Evolutionary conservation across 2,888 invertebrate genomes (phyloP).

Genomic region (Saturnia pavonia): DNA sequence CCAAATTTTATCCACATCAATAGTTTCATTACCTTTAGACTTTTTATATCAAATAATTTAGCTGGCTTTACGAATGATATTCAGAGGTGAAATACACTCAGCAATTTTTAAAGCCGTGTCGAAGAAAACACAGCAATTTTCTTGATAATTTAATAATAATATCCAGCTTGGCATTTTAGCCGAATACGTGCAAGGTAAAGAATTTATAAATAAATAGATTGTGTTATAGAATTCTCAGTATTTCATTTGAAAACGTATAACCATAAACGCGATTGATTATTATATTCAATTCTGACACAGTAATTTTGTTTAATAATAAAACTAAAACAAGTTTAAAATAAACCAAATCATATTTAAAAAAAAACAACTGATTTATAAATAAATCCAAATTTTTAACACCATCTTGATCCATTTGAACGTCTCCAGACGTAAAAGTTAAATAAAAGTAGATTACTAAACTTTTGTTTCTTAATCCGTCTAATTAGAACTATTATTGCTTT

Average conservation of each 20-base stretch:
- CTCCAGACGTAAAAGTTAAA: background rate
- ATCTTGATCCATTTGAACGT: no score
- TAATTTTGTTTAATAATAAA: background rate
- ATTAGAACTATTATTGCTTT: background rate
- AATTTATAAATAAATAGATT: background rate
- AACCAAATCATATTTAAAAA: no score
- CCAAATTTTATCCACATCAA: background rate
- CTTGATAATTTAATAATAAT: background rate
- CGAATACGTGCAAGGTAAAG: background rate
- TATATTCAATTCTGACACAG: background rate
- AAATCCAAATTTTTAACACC: no score
- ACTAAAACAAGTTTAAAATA: background rate
- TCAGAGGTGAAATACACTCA: background rate
- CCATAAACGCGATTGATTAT: background rate
- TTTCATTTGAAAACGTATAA: background rate
- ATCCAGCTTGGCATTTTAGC: background rate
- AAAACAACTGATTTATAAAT: no score
- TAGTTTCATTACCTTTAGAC: background rate
- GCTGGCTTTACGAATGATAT: constrained; percentile 3
- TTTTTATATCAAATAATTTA: background rate
- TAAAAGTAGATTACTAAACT: background rate
- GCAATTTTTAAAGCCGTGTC: background rate
- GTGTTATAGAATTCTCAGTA: background rate
- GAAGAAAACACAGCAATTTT: background rate
- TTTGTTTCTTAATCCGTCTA: background rate